Base-by-base conservation (phyloP, 2,113 vertebrate genomes). In the Phycodurus eques region DNA sequence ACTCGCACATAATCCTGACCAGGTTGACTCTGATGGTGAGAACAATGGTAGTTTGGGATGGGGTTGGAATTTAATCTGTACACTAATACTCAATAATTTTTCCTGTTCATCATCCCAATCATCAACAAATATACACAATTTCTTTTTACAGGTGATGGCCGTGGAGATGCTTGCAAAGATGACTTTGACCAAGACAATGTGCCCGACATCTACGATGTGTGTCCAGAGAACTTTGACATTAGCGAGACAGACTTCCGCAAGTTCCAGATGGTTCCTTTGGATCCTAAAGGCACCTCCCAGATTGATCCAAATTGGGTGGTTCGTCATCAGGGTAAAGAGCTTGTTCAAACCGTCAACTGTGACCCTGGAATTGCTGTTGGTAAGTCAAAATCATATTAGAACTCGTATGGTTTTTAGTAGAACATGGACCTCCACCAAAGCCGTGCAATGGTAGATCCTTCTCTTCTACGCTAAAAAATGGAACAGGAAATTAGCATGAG, bases 261-360 rank as follows among this genome's bases (percentile, higher is more conserved):
- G 81, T 99, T 99, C 89, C 98, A 99, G 88, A 99, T 99, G 98
- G 96, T 99, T 89, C 98, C 98, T 70, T 81, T 99, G 71, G 98
- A 99, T 87, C 98, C 98, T 61, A 99, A 98, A 88, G 98, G 98
- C 75, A 99, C 97, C 57, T 98, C 97, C 5, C 98, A 99, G 77
- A 99, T 96, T 78, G 98, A 99, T 88, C 98, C 98, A 39, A 98
- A 99, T 90, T 99, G 98, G 98, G 96, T 99, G 42, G 98, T 99
- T 51, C 95, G 96, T 77, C 97, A 99, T 84, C 95, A 99, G 88
- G 98, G 98, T 81, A 99, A 99, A 93, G 97, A 99, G 70, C 89
- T 99, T 51, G 96, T 99, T 77, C 98, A 99, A 88, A 99, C 98
- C 5, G 97, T 99, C 86, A 99, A 99, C 92, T 98, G 98, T 74